These are phyloP conservation scores for Drosophila guanche DNA, from an alignment of 1,140 invertebrate genomes.

Conservation along the genomic window DNA sequence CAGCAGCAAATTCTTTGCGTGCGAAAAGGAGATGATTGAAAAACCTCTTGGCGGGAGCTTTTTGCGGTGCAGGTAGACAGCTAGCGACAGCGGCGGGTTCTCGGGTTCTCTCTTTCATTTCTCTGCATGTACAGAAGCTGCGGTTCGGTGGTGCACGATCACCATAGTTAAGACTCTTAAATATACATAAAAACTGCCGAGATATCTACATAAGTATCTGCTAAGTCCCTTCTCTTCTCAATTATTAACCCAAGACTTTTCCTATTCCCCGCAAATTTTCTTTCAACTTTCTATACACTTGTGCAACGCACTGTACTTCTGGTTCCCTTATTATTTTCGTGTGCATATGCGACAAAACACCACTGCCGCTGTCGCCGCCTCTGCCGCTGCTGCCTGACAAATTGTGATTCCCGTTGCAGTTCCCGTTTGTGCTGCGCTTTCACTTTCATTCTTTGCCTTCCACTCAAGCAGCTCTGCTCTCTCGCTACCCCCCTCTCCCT, in stretches of 20 bases:
- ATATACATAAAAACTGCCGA: background rate
- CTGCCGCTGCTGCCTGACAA: conserved; percentile 26
- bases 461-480: conserved; percentile 15
- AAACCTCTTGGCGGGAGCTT: conserved; percentile 24
- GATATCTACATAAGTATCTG: background rate
- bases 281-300: background rate
- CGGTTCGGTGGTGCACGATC: background rate
- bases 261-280: background rate
- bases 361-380: background rate
- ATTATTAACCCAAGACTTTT: background rate
- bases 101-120: conserved; percentile 18
- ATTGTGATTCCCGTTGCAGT: conserved; percentile 76
- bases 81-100: conserved; percentile 1
- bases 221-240: background rate
- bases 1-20: conserved; percentile 42
- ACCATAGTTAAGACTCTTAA: background rate
- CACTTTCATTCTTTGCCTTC: conserved; percentile 40
- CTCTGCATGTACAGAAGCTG: conserved; percentile 19
- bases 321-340: conserved; percentile 9
- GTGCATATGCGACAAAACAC: conserved; percentile 10
- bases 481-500: background rate
- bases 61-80: conserved; percentile 13
- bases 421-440: conserved; percentile 71
- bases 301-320: conserved; percentile 23
- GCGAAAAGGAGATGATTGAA: conserved; percentile 20